A percentile compares a stretch with the other conserved stretches of the same genome.
Conservation (phyloP, 2,797 vertebrate genomes). For the Anabacerthia variegaticeps region DNA sequence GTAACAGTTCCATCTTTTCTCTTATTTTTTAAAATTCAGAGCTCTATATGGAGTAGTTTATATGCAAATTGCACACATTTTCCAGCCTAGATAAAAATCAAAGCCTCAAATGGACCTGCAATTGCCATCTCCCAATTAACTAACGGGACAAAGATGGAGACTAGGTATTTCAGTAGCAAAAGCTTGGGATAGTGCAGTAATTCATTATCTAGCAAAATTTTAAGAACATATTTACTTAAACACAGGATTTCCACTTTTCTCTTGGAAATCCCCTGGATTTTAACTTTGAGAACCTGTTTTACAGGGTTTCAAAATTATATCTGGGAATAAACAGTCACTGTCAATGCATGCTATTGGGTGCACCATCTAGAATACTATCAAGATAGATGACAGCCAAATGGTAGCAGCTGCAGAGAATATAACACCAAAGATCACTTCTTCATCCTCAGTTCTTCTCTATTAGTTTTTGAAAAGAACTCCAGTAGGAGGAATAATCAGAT, state of each 20-base stretch:
- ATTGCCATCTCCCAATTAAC: not conserved
- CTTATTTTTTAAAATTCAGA: not conserved
- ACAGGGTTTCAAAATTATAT: not conserved
- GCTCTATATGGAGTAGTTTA: not conserved
- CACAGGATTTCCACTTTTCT: not conserved
- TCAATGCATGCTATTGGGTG: not conserved
- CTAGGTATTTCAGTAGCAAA: not conserved
- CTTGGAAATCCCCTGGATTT: not conserved
- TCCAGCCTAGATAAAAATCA: not conserved
- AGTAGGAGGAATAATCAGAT: not conserved
- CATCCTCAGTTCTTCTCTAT: not conserved
- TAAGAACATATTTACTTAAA: not conserved
- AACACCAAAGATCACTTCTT: not conserved
- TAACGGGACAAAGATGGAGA: not conserved
- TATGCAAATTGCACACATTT: not conserved
- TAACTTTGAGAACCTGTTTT: not conserved
- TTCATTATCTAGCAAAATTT: not conserved
- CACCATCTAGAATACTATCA: not conserved
- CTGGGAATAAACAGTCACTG: not conserved
- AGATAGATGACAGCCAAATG: not conserved
- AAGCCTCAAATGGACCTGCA: not conserved
- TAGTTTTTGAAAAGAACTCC: not conserved
- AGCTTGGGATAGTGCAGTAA: not conserved
- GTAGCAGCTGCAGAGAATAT: not conserved
- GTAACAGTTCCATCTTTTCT: not conserved